These are phyloP conservation scores for Eutolmus rufibarbis DNA, from an alignment of 2,888 invertebrate genomes.

Conservation along the genomic window DNA sequence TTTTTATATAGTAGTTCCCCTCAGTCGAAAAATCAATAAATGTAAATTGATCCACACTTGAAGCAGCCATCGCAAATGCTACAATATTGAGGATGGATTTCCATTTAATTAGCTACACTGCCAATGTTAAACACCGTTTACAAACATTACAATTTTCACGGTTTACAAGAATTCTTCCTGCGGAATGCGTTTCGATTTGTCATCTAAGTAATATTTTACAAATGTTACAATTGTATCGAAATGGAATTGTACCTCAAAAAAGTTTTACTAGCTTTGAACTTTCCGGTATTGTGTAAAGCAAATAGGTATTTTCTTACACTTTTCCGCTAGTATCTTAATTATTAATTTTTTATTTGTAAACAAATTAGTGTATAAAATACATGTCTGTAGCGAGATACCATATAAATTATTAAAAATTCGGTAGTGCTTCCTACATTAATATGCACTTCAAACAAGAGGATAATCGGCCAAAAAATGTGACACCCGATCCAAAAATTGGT, in stretches of 20 bases:
- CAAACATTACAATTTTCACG: background rate
- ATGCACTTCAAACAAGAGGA: conserved; percentile 50
- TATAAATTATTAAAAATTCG: background rate
- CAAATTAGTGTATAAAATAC: background rate
- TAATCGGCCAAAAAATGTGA: conserved; percentile 49
- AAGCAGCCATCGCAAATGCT: background rate
- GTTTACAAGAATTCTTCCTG: background rate
- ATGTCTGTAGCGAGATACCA: background rate
- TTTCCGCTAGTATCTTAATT: background rate
- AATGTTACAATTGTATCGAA: background rate
- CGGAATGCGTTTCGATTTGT: background rate
- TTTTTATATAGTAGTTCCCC: background rate
- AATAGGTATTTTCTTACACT: background rate
- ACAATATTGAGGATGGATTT: background rate
- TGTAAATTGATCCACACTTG: conserved; percentile 8
- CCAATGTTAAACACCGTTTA: background rate
- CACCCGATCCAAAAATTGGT: conserved; percentile 49
- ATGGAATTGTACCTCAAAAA: background rate
- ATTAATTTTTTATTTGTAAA: background rate
- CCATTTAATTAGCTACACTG: background rate
- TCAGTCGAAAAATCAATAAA: conserved; percentile 26
- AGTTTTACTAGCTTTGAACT: background rate
- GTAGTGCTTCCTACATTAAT: background rate
- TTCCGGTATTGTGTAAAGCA: background rate
- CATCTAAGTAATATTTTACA: background rate